Evolutionary conservation across 1,140 invertebrate genomes (phyloP), one percentile per base, ranked within the genome.

Genomic region (Drosophila paulistorum): DNA sequence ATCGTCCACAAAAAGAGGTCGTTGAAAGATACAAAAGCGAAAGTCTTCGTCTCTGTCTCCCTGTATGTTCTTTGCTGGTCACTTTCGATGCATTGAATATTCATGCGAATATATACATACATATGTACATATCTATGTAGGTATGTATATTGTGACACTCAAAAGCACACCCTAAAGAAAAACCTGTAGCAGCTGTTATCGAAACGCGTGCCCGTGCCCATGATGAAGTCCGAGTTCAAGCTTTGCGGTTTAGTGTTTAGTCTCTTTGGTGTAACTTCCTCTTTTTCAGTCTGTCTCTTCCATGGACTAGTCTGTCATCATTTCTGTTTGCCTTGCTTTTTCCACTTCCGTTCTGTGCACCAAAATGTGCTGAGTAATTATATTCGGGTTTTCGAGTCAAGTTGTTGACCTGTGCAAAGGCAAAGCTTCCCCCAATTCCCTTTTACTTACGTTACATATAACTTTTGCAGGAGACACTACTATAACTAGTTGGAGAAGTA

Each of bases 1-100:
- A 55, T 39, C 61, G 63, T 23, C 1, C 78, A 26, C 2, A 26
- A 30, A 37, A 73, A 79, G 74, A 79, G 75, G 75, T 78, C 75
- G 70, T 33, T 63, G 55, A 51, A 57, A 20, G 65, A 57, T 63
- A 23, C 75, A 78, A 78, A 78, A 78, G 75, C 75, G 75, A 79
- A 79, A 79, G 76, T 79, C 35, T 37, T 37, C 35, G 7, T 37
- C 48, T n/a, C n/a, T 11, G 63, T 70, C 67, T 65, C 68, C 30
- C 26, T 14, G 5, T 33, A 33, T 5, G 30, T 65, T 7, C 14
- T 51, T 11, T 11, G 10, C n/a, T 51, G 35, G 2, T 59, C 14
- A 63, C 61, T 63, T 63, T 63, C 42, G 42, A 45, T 45, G 26
- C 51, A n/a, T 55, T 11, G 13, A 26, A 37, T 64, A 30, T 30